Evolutionary conservation across 2,888 invertebrate genomes (phyloP).

Genomic region (Lingula anatina): DNA sequence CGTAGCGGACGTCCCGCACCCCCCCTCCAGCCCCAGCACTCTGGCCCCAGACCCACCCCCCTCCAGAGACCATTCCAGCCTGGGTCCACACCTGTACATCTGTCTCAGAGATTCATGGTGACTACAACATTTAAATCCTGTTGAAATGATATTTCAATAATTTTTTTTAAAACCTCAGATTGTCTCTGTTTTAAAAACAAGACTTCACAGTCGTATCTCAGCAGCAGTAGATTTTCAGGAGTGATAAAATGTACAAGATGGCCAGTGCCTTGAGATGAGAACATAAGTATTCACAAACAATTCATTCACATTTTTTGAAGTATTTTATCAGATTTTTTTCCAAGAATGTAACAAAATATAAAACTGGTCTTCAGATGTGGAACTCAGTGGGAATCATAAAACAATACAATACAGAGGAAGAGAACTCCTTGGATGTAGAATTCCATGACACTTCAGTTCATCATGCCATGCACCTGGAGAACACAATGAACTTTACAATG

Average conservation of each 20-base stretch:
- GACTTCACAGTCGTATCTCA: too few relatives aligned
- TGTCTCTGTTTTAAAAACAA: too few relatives aligned
- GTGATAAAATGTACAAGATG: too few relatives aligned
- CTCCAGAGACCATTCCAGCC: conserved; percentile 84
- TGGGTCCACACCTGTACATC: conserved; percentile 76
- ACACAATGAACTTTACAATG: conserved; percentile 78
- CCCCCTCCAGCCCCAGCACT: not conserved
- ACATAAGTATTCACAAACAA: too few relatives aligned
- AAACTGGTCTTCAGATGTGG: conserved; percentile 82
- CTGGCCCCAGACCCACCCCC: conserved; percentile 32
- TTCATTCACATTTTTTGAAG: too few relatives aligned
- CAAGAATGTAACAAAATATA: too few relatives aligned
- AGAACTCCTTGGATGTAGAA: conserved; percentile 85
- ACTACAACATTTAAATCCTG: too few relatives aligned
- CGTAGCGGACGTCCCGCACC: not conserved
- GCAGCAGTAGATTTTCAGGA: too few relatives aligned
- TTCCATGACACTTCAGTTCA: conserved; percentile 89
- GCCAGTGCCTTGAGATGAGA: too few relatives aligned
- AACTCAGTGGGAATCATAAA: conserved; percentile 88
- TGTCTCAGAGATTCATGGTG: conserved; percentile 74
- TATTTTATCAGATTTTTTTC: too few relatives aligned
- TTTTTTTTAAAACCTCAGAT: too few relatives aligned
- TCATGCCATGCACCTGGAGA: conserved; percentile 83
- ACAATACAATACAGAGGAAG: conserved; percentile 69
- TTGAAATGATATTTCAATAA: too few relatives aligned